Percentiles rank a stretch among this genome's conserved stretches.
These are phyloP conservation scores for Diarsia dahlii DNA, from an alignment of 2,888 invertebrate species.

Conservation along the genomic window DNA sequence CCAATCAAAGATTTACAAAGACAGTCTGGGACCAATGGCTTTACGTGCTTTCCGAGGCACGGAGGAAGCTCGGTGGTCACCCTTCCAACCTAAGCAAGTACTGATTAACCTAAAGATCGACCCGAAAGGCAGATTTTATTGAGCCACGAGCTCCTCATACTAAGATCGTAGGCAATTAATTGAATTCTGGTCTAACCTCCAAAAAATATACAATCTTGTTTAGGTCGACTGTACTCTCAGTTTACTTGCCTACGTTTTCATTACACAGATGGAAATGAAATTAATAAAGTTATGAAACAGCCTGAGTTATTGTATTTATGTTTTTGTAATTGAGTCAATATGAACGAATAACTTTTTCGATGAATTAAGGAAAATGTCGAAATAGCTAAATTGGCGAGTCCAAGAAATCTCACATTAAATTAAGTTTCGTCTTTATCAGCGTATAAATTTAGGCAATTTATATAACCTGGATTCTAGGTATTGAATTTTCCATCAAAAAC, in stretches of 20 bases:
- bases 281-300: constrained; percentile 42
- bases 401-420: constrained; percentile 5
- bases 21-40: no score
- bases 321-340: constrained; percentile 42
- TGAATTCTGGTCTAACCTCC: not conserved
- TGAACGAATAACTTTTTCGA: constrained; percentile 19
- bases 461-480: not conserved
- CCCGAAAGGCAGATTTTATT: no score
- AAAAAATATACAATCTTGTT: not conserved
- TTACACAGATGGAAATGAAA: constrained; percentile 24
- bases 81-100: no score
- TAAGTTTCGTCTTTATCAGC: not conserved
- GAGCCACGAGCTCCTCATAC: no score
- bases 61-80: no score
- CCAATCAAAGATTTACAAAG: no score
- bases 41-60: no score
- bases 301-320: constrained; percentile 34
- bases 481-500: not conserved
- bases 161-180: no score
- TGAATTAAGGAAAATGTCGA: constrained; percentile 20
- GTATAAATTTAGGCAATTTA: not conserved
- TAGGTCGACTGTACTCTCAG: not conserved
- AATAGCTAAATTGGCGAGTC: constrained; percentile 18
- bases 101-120: no score
- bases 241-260: constrained; percentile 15